Evolutionary conservation across 2,113 vertebrate genomes (phyloP).

Genomic region (Podarcis cretensis): DNA sequence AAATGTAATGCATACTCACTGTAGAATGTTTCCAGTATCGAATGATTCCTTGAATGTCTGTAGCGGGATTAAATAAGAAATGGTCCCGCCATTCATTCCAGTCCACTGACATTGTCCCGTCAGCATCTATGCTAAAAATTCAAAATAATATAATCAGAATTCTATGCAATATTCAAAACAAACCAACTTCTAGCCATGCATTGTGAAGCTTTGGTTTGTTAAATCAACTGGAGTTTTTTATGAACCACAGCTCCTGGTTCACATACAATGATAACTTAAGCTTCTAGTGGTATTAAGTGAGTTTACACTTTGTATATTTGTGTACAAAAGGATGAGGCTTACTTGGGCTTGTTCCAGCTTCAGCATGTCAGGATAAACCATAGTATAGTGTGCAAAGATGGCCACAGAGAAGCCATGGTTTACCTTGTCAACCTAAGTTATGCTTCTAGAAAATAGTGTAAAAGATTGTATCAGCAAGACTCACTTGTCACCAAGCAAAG

Average conservation of each 20-base stretch:
- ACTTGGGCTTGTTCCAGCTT: no score
- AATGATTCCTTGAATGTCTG: conserved; percentile 91
- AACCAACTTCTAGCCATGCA: not conserved
- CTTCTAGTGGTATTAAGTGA: no score
- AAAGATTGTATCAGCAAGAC: not conserved
- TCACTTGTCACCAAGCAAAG: not conserved
- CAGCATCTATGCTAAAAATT: conserved; percentile 87
- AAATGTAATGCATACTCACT: conserved; percentile 74
- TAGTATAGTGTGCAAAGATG: not conserved
- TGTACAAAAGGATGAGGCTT: no score
- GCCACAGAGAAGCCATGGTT: not conserved
- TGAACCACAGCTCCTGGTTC: no score
- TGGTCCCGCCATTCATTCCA: conserved; percentile 97
- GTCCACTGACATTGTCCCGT: conserved; percentile 93
- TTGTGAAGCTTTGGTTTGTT: not conserved
- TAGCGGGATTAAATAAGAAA: conserved; percentile 89
- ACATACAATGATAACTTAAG: no score
- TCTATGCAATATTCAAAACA: not conserved
- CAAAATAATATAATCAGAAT: not conserved
- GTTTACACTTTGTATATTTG: no score
- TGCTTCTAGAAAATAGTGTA: not conserved
- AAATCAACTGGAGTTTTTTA: no score
- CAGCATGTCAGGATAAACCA: not conserved
- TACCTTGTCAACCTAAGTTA: not conserved
- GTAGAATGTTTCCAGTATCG: conserved; percentile 93